Evolutionary conservation across 2,888 invertebrate genomes (phyloP), one percentile per base, ranked within the genome.

Genomic region (Hypena proboscidalis): DNA sequence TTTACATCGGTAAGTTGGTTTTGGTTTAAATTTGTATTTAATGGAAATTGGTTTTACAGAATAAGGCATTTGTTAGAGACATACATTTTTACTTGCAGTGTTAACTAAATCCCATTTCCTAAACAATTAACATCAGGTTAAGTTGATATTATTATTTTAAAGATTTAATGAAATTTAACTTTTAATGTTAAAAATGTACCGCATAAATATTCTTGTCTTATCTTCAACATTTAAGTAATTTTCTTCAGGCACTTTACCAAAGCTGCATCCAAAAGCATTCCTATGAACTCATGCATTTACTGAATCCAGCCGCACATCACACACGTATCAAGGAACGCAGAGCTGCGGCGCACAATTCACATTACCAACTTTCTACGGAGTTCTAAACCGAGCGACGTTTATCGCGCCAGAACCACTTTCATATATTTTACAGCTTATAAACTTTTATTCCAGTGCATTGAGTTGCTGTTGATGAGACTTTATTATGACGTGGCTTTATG

Each of bases 381-480:
- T 36, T 19, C 19, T 32, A 27, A 9, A 23, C 27, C 36, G 17
- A 22, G 48, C 9, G 27, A 4, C 36, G 35, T 37, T 47, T 22
- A 35, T 37, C 40, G 42, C 26, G 14, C 15, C 37, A 45, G 47
- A 57, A 33, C 51, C 53, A 51, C 56, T 67, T 59, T 64, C 52
- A 57, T 70, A 67, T 59, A 61, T 59, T 68, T 62, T 76, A 77
- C 67, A 68, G 68, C 58, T 71, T 67, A 69, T 80, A 76, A 80
- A 79, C 47, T 77, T 79, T 77, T 77, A 79, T 82, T 72, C 41
- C 67, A 74, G 65, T 57, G 70, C 70, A 69, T 60, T 59, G 58
- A 67, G 66, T 55, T 54, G 51, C 49, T 65, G 70, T 63, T 74
- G 73, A 80, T 77, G 78, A 72, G 64, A 66, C 46, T 75, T 74